Base-by-base conservation (phyloP, 2,113 vertebrate genomes). In the Scolopax mira region DNA sequence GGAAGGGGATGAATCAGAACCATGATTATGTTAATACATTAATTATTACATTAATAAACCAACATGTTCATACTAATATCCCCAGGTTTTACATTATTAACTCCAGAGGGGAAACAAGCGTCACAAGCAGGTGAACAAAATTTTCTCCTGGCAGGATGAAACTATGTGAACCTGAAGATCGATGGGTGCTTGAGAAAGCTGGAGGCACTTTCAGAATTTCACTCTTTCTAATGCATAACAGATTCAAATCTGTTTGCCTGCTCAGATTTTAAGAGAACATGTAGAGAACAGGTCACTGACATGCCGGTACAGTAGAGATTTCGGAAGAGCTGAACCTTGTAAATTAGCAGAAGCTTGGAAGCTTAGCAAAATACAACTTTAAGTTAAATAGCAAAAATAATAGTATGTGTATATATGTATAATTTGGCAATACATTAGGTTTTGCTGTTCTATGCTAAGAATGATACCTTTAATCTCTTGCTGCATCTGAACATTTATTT, bases 401-500 rank as follows among this genome's bases (percentile, higher is more conserved):
- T 84, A 30, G 27, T 73, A 62, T 80, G 73, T 69, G 18, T 70
- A 41, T 65, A 48, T 27, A 52, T 49, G 48, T 72, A 28, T 88
- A 88, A 95, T 93, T 93, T 79, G 79, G 86, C 79, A 79, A 64
- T 86, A 51, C 17, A 19, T 84, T 89, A 87, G 54, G 25, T 88
- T 93, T 94, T 93, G 60, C 67, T 92, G 13, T 91, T 90, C 41
- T 80, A 35, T 83, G 48, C 70, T 87, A 95, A 89, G 88, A 97
- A 96, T 94, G 73, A 96, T 97, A 78, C 77, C 73, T 97, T 97
- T 97, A 97, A 97, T 97, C 87, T 96, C 85, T 64, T 94, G 57
- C 79, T 90, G 77, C 81, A 88, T 94, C 55, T 79, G 64, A 91
- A 85, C 79, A 77, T 92, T 91, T 92, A 78, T 96, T 85, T 93